Conservation (phyloP, 2,113 vertebrate species). For the Myiozetetes cayanensis region DNA sequence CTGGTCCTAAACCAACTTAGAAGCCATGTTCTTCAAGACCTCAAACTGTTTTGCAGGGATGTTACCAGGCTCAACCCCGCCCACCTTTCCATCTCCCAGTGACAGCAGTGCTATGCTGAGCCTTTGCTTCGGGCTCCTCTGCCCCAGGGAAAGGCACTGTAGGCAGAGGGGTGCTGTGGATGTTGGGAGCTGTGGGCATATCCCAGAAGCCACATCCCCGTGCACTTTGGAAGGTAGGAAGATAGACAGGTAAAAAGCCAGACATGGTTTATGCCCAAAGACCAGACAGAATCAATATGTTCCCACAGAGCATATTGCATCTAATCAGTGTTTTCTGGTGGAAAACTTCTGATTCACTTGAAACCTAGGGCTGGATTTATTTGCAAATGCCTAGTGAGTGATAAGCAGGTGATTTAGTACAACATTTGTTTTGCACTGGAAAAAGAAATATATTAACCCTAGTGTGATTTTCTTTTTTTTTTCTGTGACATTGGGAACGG, state of each 20-base stretch:
- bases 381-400: constrained; percentile 1
- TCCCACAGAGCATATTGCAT: neutral
- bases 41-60: neutral
- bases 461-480: neutral
- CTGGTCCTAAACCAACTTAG: neutral
- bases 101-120: neutral
- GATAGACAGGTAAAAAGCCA: neutral
- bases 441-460: neutral
- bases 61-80: neutral
- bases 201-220: neutral
- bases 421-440: neutral
- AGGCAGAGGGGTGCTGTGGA: neutral
- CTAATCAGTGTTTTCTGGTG: neutral
- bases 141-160: neutral
- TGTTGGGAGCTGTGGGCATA: neutral
- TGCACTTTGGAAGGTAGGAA: neutral
- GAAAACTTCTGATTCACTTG: neutral
- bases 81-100: neutral
- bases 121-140: neutral
- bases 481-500: neutral
- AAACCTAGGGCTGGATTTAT: constrained; percentile 8
- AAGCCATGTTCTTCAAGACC: neutral
- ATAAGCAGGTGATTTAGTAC: constrained; percentile 24
- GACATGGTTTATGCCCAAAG: neutral
- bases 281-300: constrained; percentile 19